Evolutionary conservation across 2,113 vertebrate species (phyloP).

Genomic region (Pyrgilauda ruficollis): DNA sequence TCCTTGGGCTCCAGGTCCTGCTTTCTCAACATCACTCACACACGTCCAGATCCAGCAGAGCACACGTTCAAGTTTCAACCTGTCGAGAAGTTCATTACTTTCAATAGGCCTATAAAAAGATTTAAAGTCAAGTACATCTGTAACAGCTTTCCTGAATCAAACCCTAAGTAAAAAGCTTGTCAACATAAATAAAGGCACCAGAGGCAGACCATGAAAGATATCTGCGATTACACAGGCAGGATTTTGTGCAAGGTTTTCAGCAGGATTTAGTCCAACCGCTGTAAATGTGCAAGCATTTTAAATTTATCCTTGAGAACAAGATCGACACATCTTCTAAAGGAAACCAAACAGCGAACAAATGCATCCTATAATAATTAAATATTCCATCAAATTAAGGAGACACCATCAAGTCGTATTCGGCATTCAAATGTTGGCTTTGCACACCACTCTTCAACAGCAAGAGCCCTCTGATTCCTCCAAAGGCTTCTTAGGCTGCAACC

Average conservation of each 20-base stretch:
- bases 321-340: not conserved
- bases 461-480: not conserved
- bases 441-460: not conserved
- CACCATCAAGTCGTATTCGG: not conserved
- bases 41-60: not conserved
- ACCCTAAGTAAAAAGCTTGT: constrained; percentile 10
- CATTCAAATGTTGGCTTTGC: not conserved
- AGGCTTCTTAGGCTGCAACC: not conserved
- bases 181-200: constrained; percentile 24
- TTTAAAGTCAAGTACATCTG: not conserved
- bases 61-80: not conserved
- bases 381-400: not conserved
- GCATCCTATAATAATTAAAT: not conserved
- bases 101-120: not conserved
- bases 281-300: not conserved
- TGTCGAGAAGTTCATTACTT: not conserved
- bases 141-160: constrained; percentile 33
- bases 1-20: not conserved
- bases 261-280: not conserved
- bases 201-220: not conserved
- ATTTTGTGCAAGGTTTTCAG: not conserved
- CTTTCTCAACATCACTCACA: not conserved
- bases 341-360: not conserved
- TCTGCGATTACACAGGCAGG: not conserved
- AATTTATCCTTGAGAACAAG: not conserved